Evolutionary conservation across 2,113 vertebrate species (phyloP).

Genomic region (Perca fluviatilis): DNA sequence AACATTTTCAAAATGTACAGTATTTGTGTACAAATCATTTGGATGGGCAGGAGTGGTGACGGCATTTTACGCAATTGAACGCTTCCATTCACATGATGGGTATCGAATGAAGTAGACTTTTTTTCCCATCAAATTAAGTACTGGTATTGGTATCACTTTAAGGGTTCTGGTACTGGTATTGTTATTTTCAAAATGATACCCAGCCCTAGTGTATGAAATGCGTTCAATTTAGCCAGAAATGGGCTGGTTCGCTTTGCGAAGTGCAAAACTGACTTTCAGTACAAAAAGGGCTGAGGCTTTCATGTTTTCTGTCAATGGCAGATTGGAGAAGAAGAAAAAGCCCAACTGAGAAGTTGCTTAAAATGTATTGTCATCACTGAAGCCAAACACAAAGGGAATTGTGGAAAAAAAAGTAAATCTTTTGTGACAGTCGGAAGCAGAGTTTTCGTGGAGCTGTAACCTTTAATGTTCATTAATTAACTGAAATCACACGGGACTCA

Average conservation of each 20-base stretch:
- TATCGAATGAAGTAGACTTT: too few species aligned
- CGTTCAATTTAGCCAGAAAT: not conserved
- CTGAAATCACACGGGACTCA: conserved; percentile 73
- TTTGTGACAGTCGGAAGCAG: not conserved
- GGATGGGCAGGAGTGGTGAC: too few species aligned
- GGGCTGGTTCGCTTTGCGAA: not conserved
- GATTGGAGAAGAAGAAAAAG: not conserved
- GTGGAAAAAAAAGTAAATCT: not conserved
- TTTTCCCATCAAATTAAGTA: too few species aligned
- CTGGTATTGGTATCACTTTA: too few species aligned
- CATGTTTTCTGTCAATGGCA: not conserved
- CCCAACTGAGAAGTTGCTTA: not conserved
- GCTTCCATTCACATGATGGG: too few species aligned
- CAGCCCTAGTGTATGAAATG: too few species aligned
- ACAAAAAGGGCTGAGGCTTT: not conserved
- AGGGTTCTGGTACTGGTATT: too few species aligned
- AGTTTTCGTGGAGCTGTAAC: not conserved
- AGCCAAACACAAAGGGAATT: not conserved
- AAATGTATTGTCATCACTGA: not conserved
- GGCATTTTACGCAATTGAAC: too few species aligned
- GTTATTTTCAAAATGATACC: too few species aligned
- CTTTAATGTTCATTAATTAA: not conserved
- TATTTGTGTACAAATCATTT: too few species aligned
- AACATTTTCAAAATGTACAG: too few species aligned
- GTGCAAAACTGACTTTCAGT: not conserved